Conservation (phyloP, 1,140 invertebrate genomes). For the Lethrus apterus region DNA sequence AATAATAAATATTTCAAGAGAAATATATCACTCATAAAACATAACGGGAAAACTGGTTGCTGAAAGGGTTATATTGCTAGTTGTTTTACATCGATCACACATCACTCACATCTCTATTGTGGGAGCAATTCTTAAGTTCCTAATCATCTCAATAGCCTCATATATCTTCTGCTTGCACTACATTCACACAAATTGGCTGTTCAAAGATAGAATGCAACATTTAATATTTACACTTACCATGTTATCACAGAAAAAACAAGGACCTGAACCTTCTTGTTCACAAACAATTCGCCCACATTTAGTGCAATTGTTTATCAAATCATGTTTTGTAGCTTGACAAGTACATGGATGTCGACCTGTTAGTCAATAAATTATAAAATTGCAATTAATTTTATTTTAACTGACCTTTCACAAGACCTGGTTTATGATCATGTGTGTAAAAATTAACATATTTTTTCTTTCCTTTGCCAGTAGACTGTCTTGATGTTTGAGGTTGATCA, state of each 20-base stretch:
- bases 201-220: not conserved
- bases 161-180: too few relatives aligned
- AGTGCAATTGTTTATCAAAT: constrained; percentile 88
- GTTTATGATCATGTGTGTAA: constrained; percentile 54
- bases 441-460: constrained; percentile 63
- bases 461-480: constrained; percentile 12
- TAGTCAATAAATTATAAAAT: constrained; percentile 9
- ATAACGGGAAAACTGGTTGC: too few relatives aligned
- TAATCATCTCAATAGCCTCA: too few relatives aligned
- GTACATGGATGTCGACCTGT: constrained; percentile 78
- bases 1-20: too few relatives aligned
- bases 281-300: constrained; percentile 93
- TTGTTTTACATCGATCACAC: too few relatives aligned
- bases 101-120: too few relatives aligned
- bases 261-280: constrained; percentile 91
- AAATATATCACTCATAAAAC: too few relatives aligned
- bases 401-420: constrained; percentile 53
- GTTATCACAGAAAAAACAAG: constrained; percentile 86
- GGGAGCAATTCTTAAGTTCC: too few relatives aligned
- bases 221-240: constrained; percentile 48
- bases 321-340: constrained; percentile 87
- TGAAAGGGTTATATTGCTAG: too few relatives aligned
- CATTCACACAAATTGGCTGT: too few relatives aligned
- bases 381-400: constrained; percentile 8
- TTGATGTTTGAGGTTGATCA: constrained; percentile 6